Evolutionary conservation across 2,797 vertebrate species (phyloP).

Genomic region (Halcyon smyrnensis): DNA sequence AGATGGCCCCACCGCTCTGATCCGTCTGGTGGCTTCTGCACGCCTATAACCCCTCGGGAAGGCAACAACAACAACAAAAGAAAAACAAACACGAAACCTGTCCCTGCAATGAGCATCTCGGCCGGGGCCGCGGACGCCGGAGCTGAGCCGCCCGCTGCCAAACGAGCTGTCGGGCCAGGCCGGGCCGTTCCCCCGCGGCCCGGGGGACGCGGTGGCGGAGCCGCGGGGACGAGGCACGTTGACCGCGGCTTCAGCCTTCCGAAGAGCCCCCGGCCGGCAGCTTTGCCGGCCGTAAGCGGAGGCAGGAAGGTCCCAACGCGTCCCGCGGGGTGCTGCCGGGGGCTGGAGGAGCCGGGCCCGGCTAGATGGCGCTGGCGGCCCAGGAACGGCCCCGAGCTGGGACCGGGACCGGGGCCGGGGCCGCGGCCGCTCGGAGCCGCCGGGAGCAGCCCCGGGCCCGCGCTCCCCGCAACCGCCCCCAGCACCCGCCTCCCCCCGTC

Average conservation of each 20-base stretch:
- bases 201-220: background rate
- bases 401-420: too few relatives aligned
- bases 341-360: background rate
- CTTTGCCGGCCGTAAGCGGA: background rate
- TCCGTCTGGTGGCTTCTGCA: background rate
- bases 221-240: fast-evolving
- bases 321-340: too few relatives aligned
- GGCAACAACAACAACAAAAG: background rate
- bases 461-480: background rate
- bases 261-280: background rate
- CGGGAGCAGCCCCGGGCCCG: background rate
- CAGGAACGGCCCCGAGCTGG: conserved; percentile 51
- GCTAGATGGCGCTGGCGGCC: conserved; percentile 83
- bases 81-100: background rate
- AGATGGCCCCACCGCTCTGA: background rate
- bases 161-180: fast-evolving
- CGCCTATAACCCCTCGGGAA: fast-evolving
- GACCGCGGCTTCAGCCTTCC: background rate
- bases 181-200: fast-evolving
- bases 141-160: background rate
- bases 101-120: fast-evolving
- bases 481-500: background rate
- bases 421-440: background rate
- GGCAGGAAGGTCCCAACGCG: background rate
- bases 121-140: background rate